Percentiles rank a stretch among this genome's conserved stretches.
Conservation (phyloP, 2,888 invertebrate genomes). For the Candidula unifasciata region DNA sequence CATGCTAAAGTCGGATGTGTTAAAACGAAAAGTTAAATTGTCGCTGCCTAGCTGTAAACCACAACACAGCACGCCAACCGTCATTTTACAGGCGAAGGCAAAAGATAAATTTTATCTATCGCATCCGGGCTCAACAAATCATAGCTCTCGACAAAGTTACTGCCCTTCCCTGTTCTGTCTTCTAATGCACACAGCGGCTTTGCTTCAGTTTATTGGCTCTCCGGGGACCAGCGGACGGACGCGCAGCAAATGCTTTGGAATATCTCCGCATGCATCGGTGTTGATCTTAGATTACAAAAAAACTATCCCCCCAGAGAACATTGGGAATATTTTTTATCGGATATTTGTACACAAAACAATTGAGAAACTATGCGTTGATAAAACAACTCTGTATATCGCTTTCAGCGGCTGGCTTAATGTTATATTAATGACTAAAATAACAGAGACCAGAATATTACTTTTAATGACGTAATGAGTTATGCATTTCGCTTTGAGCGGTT, state of each 20-base stretch:
- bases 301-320: conserved; percentile 11
- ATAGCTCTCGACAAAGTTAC: neutral
- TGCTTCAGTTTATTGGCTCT: conserved; percentile 3
- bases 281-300: conserved; percentile 30
- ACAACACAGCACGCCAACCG: no score
- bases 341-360: conserved; percentile 24
- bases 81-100: no score
- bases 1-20: no score
- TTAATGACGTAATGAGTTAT: neutral
- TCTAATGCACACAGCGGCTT: neutral
- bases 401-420: neutral
- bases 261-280: conserved; percentile 10
- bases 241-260: conserved; percentile 30
- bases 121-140: neutral
- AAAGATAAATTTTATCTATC: no score
- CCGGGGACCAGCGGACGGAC: conserved; percentile 26
- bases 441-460: neutral
- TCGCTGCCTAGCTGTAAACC: no score
- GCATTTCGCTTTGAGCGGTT: neutral
- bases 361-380: neutral
- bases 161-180: neutral
- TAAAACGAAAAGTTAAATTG: no score
- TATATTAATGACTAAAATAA: neutral
- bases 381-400: neutral
- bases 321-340: neutral